These are phyloP conservation scores for Aleiodes testaceus DNA, from an alignment of 2,888 invertebrate genomes.

Conservation along the genomic window DNA sequence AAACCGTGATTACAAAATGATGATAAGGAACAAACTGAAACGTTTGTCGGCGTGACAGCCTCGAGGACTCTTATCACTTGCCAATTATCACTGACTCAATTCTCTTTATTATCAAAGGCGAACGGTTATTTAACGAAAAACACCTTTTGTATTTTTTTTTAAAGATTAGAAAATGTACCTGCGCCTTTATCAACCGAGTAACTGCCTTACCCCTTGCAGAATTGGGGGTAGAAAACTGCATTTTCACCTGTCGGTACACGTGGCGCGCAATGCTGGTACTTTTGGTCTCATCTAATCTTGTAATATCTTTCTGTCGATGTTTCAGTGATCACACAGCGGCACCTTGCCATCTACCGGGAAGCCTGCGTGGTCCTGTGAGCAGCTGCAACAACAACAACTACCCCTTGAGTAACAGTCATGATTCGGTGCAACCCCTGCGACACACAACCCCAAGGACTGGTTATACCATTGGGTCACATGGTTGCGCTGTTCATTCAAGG, in stretches of 20 bases:
- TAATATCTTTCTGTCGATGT: constrained; percentile 44
- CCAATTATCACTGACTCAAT: constrained; percentile 20
- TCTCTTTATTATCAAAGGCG: constrained; percentile 10
- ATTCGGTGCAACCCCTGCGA: constrained; percentile 54
- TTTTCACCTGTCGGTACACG: constrained; percentile 1
- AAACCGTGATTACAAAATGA: constrained; percentile 11
- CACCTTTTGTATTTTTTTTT: no score
- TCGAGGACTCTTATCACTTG: constrained; percentile 3
- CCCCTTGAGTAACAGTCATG: constrained; percentile 44
- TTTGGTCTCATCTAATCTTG: background rate
- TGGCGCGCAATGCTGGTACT: background rate
- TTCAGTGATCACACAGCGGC: constrained; percentile 64
- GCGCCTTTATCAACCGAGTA: background rate
- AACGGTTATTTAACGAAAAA: background rate
- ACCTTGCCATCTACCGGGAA: constrained; percentile 64
- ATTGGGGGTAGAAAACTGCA: constrained; percentile 13
- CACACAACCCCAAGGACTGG: constrained; percentile 57
- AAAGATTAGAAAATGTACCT: background rate
- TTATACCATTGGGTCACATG: constrained; percentile 60
- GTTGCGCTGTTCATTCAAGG: constrained; percentile 66
- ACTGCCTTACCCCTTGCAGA: constrained; percentile 1
- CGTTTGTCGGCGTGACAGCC: constrained; percentile 17
- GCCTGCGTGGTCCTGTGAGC: constrained; percentile 60
- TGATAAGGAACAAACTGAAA: constrained; percentile 15
- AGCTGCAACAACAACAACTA: constrained; percentile 58